Evolutionary conservation across 2,797 vertebrate genomes (phyloP).

Genomic region (Pseudocheirus occidentalis): DNA sequence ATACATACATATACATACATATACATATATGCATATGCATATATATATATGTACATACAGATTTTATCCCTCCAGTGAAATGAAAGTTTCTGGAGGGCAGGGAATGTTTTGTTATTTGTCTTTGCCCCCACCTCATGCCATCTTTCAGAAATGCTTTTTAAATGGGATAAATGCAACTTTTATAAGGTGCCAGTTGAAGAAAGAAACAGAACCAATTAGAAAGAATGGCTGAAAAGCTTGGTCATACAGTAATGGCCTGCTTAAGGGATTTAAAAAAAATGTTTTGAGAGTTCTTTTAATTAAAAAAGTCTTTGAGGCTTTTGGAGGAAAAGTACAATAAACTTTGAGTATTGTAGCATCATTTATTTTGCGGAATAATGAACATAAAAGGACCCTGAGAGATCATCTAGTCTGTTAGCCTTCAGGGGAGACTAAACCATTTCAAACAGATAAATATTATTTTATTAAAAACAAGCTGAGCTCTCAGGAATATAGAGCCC

Average conservation of each 20-base stretch:
- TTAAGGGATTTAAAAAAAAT: neutral
- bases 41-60: neutral
- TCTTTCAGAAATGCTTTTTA: neutral
- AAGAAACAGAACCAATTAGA: neutral
- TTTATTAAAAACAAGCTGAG: neutral
- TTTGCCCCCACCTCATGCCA: neutral
- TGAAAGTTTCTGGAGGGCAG: neutral
- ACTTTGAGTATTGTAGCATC: neutral
- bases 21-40: no score
- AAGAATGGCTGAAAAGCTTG: neutral
- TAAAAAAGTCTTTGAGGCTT: neutral
- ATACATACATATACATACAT: no score
- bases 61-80: neutral
- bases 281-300: neutral
- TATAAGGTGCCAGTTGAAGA: neutral
- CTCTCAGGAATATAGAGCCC: neutral
- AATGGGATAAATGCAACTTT: neutral
- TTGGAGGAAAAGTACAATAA: neutral
- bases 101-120: neutral
- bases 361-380: neutral
- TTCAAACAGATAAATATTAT: neutral
- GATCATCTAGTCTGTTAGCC: neutral
- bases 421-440: neutral
- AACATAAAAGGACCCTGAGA: neutral
- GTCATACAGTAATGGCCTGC: neutral